Evolutionary conservation across 2,797 vertebrate genomes (phyloP).

Genomic region (Sibirionetta formosa): DNA sequence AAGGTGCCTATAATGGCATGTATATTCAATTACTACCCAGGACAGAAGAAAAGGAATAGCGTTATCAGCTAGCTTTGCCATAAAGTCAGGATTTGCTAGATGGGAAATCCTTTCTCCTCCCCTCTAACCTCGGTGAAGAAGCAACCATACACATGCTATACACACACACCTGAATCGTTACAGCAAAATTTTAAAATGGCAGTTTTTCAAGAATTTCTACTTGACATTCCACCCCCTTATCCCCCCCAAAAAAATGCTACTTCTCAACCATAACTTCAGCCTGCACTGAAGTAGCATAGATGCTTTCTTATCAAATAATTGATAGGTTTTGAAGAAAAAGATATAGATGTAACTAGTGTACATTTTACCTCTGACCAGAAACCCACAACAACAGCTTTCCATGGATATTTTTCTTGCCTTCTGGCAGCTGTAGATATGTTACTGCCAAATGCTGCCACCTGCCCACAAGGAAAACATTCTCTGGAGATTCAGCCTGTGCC

Average conservation of each 20-base stretch:
- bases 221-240: too few relatives aligned
- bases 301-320: background rate
- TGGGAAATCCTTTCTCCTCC: background rate
- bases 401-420: conserved; percentile 93
- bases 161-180: too few relatives aligned
- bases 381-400: conserved; percentile 92
- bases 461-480: conserved; percentile 85
- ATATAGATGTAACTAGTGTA: background rate
- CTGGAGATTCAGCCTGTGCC: conserved; percentile 91
- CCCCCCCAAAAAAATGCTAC: too few relatives aligned
- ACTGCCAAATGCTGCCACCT: conserved; percentile 94
- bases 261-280: background rate
- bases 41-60: background rate
- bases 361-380: conserved; percentile 92
- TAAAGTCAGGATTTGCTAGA: background rate
- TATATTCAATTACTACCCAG: background rate
- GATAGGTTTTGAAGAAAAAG: background rate
- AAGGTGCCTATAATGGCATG: background rate
- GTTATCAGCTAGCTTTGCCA: background rate
- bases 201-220: background rate
- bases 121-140: background rate
- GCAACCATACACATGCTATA: background rate
- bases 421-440: conserved; percentile 92
- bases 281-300: background rate
- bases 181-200: background rate